Evolutionary conservation across 2,888 invertebrate species (phyloP), one percentile per base, ranked within the genome.

Genomic region (Proisotoma minuta): DNA sequence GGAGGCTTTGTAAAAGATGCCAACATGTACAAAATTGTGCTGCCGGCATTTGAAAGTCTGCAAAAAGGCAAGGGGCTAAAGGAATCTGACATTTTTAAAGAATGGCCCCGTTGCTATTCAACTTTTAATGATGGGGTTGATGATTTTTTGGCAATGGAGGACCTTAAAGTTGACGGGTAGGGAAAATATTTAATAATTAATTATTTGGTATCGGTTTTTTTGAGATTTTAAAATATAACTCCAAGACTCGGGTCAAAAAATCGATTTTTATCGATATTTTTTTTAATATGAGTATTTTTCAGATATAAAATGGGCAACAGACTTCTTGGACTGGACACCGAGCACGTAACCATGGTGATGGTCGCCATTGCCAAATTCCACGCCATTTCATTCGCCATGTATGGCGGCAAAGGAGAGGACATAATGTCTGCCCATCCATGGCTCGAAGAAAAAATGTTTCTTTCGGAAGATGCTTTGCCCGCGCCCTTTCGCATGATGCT

Each of bases 141-240:
- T 0, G 71, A 71, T 39, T 71, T 58, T 49, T 47, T 71, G 59
- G 69, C 69, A 2, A 50, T 71, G 60, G 65, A 71, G 57, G 63
- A 71, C 40, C 34, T 69, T 48, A 64, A 62, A 43, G 28, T 51
- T 24, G 18, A 59, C 2, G 66, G 67, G 69, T 69, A 63, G n/a
- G n/a, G n/a, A n/a, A n/a, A n/a, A n/a, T n/a, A n/a, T n/a, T n/a
- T n/a, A n/a, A n/a, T n/a, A n/a, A n/a, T n/a, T n/a, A n/a, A n/a
- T n/a, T n/a, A n/a, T n/a, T n/a, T n/a, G n/a, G n/a, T n/a, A n/a
- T n/a, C n/a, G n/a, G n/a, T n/a, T n/a, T n/a, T n/a, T n/a, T n/a
- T n/a, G n/a, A n/a, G n/a, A n/a, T n/a, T n/a, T n/a, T n/a, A n/a
- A n/a, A n/a, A n/a, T n/a, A n/a, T n/a, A n/a, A n/a, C n/a, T n/a